Percentiles rank a stretch among this genome's conserved stretches.
Evolutionary conservation across 2,888 invertebrate species (phyloP).

Genomic region (Cordilura impudica): DNA sequence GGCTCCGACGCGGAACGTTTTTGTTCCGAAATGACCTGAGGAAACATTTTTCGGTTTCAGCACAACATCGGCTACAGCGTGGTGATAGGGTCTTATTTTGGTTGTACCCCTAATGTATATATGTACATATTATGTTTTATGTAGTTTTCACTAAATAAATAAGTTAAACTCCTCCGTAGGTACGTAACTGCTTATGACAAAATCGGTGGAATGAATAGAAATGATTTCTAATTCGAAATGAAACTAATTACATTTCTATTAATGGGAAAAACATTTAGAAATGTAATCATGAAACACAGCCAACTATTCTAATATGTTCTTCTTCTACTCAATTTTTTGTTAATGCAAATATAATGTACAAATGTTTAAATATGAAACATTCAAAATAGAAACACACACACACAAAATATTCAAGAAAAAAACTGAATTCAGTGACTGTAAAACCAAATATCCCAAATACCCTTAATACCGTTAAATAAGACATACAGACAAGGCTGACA

Average conservation of each 20-base stretch:
- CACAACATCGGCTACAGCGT: too few relatives aligned
- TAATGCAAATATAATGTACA: neutral
- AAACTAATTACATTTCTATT: conserved; percentile 44
- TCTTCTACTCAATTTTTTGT: neutral
- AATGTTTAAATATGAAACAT: conserved; percentile 12
- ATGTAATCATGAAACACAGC: conserved; percentile 11
- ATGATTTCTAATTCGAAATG: conserved; percentile 21
- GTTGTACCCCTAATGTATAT: too few relatives aligned
- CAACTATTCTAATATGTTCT: neutral
- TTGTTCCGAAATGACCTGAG: too few relatives aligned
- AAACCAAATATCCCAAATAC: conserved; percentile 37
- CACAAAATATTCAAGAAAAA: neutral
- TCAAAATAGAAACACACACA: neutral
- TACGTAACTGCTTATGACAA: neutral
- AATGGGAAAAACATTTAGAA: conserved; percentile 42
- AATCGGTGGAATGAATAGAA: neutral
- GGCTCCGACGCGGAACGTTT: too few relatives aligned
- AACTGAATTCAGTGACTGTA: conserved; percentile 25
- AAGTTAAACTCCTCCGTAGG: neutral
- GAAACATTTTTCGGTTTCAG: too few relatives aligned
- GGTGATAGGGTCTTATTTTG: too few relatives aligned
- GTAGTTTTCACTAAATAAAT: too few relatives aligned
- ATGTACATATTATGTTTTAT: too few relatives aligned
- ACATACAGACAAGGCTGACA: conserved; percentile 12
- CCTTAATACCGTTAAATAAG: conserved; percentile 23